Evolutionary conservation across 2,888 invertebrate genomes (phyloP).

Genomic region (Pteria penguin): DNA sequence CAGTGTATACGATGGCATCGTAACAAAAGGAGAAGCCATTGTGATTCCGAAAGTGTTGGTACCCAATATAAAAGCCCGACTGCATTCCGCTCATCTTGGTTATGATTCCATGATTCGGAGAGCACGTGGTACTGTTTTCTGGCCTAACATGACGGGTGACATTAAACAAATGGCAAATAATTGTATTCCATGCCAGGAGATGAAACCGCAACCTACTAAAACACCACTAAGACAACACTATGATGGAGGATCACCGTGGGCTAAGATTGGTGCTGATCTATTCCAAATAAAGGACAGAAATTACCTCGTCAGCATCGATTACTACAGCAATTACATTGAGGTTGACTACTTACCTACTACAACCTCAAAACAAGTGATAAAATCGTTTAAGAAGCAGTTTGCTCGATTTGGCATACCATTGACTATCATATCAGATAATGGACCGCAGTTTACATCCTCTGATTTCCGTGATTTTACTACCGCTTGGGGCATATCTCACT

Average conservation of each 20-base stretch:
- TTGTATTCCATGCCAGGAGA: constrained; percentile 5
- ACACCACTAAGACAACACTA: constrained; percentile 1
- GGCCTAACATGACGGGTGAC: constrained; percentile 5
- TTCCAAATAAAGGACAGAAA: constrained; percentile 12
- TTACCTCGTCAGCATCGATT: constrained; percentile 2
- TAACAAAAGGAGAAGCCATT: no score
- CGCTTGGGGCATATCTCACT: constrained; percentile 40
- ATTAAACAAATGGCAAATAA: constrained; percentile 2
- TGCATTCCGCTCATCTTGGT: no score
- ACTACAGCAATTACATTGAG: not conserved
- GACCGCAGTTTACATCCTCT: constrained; percentile 35
- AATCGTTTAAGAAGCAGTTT: constrained; percentile 12
- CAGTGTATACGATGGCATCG: no score
- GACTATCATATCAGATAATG: constrained; percentile 19
- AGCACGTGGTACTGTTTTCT: constrained; percentile 3
- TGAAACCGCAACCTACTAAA: constrained; percentile 11
- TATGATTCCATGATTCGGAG: constrained; percentile 12
- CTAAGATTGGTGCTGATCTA: constrained; percentile 1
- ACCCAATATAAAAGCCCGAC: no score
- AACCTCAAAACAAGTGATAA: constrained; percentile 2
- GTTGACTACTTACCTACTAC: constrained; percentile 7
- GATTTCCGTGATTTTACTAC: constrained; percentile 30
- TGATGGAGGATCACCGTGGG: constrained; percentile 1
- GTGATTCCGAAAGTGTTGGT: no score
- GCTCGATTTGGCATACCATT: constrained; percentile 14